phyloP scores from a whole-genome alignment of 2,113 vertebrate species.

The Acanthochromis polyacanthus region DNA sequence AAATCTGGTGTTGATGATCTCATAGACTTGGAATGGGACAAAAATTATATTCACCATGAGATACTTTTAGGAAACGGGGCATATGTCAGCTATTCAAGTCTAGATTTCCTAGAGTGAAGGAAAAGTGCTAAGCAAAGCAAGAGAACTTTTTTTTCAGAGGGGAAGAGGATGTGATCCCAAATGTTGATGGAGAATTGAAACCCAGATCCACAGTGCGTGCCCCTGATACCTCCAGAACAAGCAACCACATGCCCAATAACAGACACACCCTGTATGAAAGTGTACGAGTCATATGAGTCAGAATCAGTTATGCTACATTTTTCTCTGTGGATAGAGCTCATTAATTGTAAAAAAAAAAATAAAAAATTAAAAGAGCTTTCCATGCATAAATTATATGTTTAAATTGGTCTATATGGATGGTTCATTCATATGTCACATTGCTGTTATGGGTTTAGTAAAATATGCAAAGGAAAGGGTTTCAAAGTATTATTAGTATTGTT shows the following conservation, averaged over 20 bases:
- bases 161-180: constrained; percentile 48
- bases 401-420: too few species aligned
- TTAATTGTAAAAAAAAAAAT: too few species aligned
- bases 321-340: too few species aligned
- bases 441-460: too few species aligned
- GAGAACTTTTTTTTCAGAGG: background rate
- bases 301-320: background rate
- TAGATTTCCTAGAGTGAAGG: background rate
- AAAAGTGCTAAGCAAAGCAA: constrained; percentile 37
- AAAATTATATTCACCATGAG: too few species aligned
- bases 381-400: too few species aligned
- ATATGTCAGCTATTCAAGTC: background rate
- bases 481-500: too few species aligned
- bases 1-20: too few species aligned
- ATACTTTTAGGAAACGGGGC: background rate
- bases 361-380: too few species aligned
- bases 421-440: too few species aligned
- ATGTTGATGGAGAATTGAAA: constrained; percentile 60
- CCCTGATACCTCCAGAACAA: background rate
- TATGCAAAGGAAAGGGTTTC: too few species aligned
- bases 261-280: background rate
- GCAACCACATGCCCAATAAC: background rate
- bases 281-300: background rate
- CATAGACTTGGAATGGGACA: too few species aligned
- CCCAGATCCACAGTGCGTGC: background rate